A percentile compares a stretch with the other conserved stretches of the same genome.
Conservation (phyloP, 2,888 invertebrate genomes). For the Camptogramma bilineatum region DNA sequence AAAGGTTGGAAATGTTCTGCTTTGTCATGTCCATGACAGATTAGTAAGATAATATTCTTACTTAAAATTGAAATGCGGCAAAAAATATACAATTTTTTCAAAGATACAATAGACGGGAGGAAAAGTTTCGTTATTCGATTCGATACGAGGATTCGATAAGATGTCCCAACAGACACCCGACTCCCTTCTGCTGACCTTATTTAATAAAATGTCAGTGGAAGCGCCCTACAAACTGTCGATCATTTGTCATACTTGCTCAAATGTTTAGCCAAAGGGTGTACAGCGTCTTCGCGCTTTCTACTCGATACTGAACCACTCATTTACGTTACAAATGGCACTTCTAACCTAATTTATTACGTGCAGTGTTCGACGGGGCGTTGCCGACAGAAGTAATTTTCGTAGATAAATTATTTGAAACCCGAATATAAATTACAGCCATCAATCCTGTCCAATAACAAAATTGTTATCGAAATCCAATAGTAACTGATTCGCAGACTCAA, state of each 20-base stretch:
- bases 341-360: conserved; percentile 32
- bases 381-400: conserved; percentile 30
- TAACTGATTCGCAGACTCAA: conserved; percentile 50
- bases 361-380: conserved; percentile 25
- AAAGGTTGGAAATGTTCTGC: background rate
- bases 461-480: conserved; percentile 49
- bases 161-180: conserved; percentile 16
- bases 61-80: background rate
- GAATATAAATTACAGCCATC: conserved; percentile 33
- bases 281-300: conserved; percentile 14
- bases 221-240: conserved; percentile 32
- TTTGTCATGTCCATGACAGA: background rate
- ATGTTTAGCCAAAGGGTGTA: conserved; percentile 20
- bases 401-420: conserved; percentile 27
- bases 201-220: conserved; percentile 33
- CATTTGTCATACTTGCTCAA: conserved; percentile 32
- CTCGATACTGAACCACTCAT: conserved; percentile 27
- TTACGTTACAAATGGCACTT: conserved; percentile 33
- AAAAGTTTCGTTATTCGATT: conserved; percentile 15
- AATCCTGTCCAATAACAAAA: conserved; percentile 33
- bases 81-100: background rate
- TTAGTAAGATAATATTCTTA: background rate
- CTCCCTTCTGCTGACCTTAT: conserved; percentile 29
- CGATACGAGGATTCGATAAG: conserved; percentile 17
- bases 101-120: background rate